Evolutionary conservation across 2,113 vertebrate species (phyloP), one percentile per base, ranked within the genome.

Genomic region (Notiomystis cincta): DNA sequence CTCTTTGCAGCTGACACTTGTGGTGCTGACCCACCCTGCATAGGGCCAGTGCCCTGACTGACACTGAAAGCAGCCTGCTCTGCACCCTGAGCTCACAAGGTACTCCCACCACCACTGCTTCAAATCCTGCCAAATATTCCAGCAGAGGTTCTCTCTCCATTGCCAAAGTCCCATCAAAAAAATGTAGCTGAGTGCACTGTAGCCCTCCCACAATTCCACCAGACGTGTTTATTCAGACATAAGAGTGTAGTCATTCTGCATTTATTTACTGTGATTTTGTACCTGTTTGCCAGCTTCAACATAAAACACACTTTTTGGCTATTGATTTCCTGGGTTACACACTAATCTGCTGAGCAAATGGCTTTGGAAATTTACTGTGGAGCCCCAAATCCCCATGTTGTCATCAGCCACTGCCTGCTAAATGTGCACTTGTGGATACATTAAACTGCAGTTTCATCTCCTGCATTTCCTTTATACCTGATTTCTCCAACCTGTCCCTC

Each of bases 301-400:
- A 64, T 47, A 76, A 85, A 91, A 30, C 37, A 69, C 21, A 24
- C 8, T 71, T 89, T 87, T 64, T 93, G n/a, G 22, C 40, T 79
- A 81, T 75, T 92, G 89, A 82, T 89, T 96, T 86, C 91, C 58
- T 62, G 22, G 48, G 83, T 90, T 93, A 75, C 0, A 0, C 27
- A n/a, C 40, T 94, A 89, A 92, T 87, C 66, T 87, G 35, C 64
- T 79, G 71, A 80, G 70, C 72, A 91, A 93, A 93, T 44, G 33
- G 23, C 71, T 87, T 92, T 91, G 78, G 66, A 91, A 82, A 92
- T 90, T 90, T 95, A 78, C 87, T 48, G 33, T 65, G 70, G 51
- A 90, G 16, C 35, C 35, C 73, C 53, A 90, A 15, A 91, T 93
- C 69, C 53, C 58, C 72, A 6, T n/a, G 33, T 69, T 78, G 53